Conservation (phyloP, 2,797 vertebrate species). For the Parambassis ranga region DNA sequence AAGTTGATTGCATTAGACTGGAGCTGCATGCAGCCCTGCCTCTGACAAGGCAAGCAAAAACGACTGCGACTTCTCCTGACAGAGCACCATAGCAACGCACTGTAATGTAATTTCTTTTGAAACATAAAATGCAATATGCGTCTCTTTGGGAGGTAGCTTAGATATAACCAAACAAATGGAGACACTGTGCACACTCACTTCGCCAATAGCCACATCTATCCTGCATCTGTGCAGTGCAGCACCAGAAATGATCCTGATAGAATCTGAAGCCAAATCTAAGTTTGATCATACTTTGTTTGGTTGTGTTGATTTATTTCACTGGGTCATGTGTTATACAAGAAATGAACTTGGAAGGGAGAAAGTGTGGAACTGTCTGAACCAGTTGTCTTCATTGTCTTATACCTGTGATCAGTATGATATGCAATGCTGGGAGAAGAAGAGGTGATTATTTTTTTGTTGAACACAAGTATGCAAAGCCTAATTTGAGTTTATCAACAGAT, state of each 20-base stretch:
- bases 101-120: constrained; percentile 81
- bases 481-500: constrained; percentile 34
- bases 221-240: constrained; percentile 35
- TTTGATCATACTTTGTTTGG: constrained; percentile 67
- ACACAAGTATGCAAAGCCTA: constrained; percentile 16
- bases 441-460: constrained; percentile 47
- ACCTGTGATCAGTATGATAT: constrained; percentile 38
- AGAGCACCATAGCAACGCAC: constrained; percentile 62
- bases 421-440: constrained; percentile 9
- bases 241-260: constrained; percentile 64
- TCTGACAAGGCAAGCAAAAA: constrained; percentile 73
- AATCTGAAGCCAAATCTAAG: constrained; percentile 61
- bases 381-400: constrained; percentile 54
- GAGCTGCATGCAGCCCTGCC: constrained; percentile 57
- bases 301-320: constrained; percentile 52
- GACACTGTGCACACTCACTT: constrained; percentile 19
- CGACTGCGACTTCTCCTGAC: constrained; percentile 72
- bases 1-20: constrained; percentile 79
- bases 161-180: constrained; percentile 63
- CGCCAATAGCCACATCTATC: constrained; percentile 26
- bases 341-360: constrained; percentile 45
- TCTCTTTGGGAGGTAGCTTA: constrained; percentile 66
- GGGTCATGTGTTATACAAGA: constrained; percentile 67
- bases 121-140: constrained; percentile 76
- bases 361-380: constrained; percentile 56